Evolutionary conservation across 2,113 vertebrate species (phyloP).

Genomic region (Ramphastos sulfuratus): DNA sequence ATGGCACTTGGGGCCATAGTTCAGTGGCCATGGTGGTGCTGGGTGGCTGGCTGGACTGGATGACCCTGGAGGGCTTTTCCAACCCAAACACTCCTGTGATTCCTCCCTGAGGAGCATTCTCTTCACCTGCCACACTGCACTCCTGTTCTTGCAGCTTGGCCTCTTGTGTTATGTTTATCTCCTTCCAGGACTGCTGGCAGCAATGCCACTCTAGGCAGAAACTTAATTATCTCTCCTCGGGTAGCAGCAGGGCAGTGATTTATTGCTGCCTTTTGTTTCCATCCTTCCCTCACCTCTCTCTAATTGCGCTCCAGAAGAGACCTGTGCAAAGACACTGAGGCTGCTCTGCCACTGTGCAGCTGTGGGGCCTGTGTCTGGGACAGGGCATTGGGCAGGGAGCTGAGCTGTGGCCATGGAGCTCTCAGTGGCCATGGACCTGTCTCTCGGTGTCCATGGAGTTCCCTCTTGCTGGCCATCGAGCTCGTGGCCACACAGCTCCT

Average conservation of each 20-base stretch:
- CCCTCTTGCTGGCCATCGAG: not conserved
- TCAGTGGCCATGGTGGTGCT: too few species aligned
- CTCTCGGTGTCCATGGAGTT: too few species aligned
- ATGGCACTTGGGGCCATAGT: too few species aligned
- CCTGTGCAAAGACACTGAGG: fast-evolving
- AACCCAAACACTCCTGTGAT: not conserved
- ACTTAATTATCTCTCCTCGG: slow-evolving; percentile 62
- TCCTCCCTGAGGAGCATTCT: not conserved
- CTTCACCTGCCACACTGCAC: not conserved
- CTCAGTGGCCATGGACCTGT: not conserved
- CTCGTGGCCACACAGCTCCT: too few species aligned
- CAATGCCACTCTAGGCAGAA: slow-evolving; percentile 42
- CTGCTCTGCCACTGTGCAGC: not conserved
- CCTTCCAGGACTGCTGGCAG: slow-evolving; percentile 42
- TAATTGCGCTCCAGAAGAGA: not conserved
- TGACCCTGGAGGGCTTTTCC: too few species aligned
- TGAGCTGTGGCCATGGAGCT: not conserved
- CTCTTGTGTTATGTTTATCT: slow-evolving; percentile 6
- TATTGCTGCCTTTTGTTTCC: slow-evolving; percentile 58
- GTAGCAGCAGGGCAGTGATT: slow-evolving; percentile 57
- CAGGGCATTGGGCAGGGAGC: not conserved
- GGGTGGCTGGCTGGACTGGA: too few species aligned
- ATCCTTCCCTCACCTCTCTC: slow-evolving; percentile 23
- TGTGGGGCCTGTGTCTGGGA: not conserved
- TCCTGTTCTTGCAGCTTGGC: not conserved